Evolutionary conservation across 2,113 vertebrate genomes (phyloP).

Genomic region (Cercopithecus mona): DNA sequence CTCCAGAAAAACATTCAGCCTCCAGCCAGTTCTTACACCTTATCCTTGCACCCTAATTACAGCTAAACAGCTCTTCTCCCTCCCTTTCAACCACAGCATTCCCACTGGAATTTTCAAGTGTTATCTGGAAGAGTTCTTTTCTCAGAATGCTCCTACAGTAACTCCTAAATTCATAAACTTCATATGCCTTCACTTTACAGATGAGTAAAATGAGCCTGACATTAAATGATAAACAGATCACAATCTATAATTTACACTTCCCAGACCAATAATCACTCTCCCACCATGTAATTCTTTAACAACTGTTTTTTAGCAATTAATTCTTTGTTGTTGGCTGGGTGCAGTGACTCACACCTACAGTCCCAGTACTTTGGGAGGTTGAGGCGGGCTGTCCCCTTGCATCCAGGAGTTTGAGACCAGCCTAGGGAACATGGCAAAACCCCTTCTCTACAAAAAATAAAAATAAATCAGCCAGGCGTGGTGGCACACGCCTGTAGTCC

Average conservation of each 20-base stretch:
- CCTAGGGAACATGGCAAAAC: too few relatives aligned
- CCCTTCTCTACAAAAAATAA: too few relatives aligned
- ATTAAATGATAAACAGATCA: not conserved
- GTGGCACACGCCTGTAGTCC: too few relatives aligned
- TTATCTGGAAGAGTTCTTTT: not conserved
- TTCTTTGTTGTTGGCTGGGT: not conserved
- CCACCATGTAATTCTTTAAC: not conserved
- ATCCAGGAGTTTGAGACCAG: too few relatives aligned
- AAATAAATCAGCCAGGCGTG: too few relatives aligned
- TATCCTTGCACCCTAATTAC: not conserved
- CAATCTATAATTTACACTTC: not conserved
- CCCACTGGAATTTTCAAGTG: not conserved
- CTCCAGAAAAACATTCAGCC: not conserved
- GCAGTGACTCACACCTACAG: too few relatives aligned
- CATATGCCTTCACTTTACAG: not conserved
- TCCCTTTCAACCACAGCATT: not conserved
- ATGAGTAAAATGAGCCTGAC: not conserved
- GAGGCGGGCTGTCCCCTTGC: too few relatives aligned
- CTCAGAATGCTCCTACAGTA: not conserved
- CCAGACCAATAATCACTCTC: slow-evolving; percentile 14
- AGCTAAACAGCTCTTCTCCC: not conserved
- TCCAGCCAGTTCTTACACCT: not conserved
- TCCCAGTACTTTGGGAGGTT: too few relatives aligned
- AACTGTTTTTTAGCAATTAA: not conserved
- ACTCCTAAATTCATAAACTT: not conserved